Evolutionary conservation across 2,888 invertebrate species (phyloP).

Genomic region (Teinopalpus imperialis): DNA sequence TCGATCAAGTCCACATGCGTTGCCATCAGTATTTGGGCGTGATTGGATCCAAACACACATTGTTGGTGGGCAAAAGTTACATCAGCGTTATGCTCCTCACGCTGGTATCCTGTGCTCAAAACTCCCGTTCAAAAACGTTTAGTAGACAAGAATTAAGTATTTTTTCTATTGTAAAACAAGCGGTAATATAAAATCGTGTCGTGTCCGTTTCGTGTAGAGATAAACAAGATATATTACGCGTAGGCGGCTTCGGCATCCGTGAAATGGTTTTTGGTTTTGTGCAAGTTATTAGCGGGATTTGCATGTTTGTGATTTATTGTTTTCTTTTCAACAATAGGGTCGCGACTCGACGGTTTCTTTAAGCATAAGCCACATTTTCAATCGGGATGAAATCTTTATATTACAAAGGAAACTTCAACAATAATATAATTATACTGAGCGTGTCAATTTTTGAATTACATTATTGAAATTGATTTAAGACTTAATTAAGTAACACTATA

Average conservation of each 20-base stretch:
- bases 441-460: no score
- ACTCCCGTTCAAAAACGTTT: no score
- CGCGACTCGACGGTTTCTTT: conserved; percentile 29
- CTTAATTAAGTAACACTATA: no score
- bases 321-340: conserved; percentile 41
- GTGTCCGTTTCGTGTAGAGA: conserved; percentile 23
- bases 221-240: conserved; percentile 27
- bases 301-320: conserved; percentile 80
- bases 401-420: conserved; percentile 23
- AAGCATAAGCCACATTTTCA: conserved; percentile 38
- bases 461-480: no score
- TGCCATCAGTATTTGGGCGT: no score
- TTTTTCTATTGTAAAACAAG: no score
- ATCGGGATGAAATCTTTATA: conserved; percentile 38
- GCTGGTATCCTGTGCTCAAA: no score
- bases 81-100: no score
- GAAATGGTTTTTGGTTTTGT: conserved; percentile 81
- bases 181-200: conserved; percentile 27
- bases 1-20: no score
- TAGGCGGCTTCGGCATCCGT: conserved; percentile 62
- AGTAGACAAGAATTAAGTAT: no score
- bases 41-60: no score
- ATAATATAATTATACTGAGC: not conserved
- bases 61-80: no score
- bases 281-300: conserved; percentile 80